A percentile compares a stretch with the other conserved stretches of the same genome.
Conservation (phyloP, 2,888 invertebrate genomes). For the Lysandra coridon region DNA sequence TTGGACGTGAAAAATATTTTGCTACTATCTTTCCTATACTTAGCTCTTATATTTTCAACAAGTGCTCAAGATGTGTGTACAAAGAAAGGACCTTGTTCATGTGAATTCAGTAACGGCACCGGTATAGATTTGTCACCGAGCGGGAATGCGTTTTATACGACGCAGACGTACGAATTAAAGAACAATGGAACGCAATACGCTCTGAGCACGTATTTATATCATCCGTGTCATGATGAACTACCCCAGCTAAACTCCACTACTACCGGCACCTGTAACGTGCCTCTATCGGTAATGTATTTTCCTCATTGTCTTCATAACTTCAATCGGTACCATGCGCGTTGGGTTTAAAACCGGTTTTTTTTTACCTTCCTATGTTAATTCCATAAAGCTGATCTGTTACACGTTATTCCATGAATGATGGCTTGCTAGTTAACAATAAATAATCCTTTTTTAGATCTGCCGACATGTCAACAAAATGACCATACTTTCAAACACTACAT, state of each 20-base stretch:
- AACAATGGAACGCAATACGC: slow-evolving; percentile 49
- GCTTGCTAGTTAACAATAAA: slow-evolving; percentile 25
- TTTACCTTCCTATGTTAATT: background rate
- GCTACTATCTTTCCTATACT: slow-evolving; percentile 28
- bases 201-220: slow-evolving; percentile 63
- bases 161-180: slow-evolving; percentile 50
- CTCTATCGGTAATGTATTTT: slow-evolving; percentile 57
- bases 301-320: background rate
- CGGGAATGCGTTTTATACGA: slow-evolving; percentile 54
- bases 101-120: slow-evolving; percentile 73
- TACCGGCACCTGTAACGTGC: slow-evolving; percentile 50
- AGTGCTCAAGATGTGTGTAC: slow-evolving; percentile 57
- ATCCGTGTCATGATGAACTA: slow-evolving; percentile 63
- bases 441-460: slow-evolving; percentile 56
- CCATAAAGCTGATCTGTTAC: background rate
- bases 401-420: background rate
- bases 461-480: slow-evolving; percentile 51
- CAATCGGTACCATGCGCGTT: background rate
- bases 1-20: slow-evolving; percentile 21
- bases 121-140: slow-evolving; percentile 68
- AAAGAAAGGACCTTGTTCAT: slow-evolving; percentile 61
- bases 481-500: slow-evolving; percentile 40
- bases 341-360: background rate
- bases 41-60: slow-evolving; percentile 33
- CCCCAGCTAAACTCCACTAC: slow-evolving; percentile 47